A percentile compares a stretch with the other conserved stretches of the same genome.
phyloP scores from a whole-genome alignment of 2,888 invertebrate genomes.

The Xylocampa areola region DNA sequence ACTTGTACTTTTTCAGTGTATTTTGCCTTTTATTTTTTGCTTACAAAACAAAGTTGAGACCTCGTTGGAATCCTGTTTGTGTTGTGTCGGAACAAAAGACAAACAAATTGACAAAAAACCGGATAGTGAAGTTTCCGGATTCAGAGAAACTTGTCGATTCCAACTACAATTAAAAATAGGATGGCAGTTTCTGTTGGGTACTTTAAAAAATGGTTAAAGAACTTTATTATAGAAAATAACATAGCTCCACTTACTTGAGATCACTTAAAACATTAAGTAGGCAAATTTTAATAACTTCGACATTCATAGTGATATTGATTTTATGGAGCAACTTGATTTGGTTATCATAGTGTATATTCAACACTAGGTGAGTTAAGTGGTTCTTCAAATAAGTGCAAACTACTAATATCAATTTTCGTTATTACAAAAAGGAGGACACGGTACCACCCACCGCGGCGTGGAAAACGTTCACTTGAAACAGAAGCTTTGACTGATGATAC shows the following conservation, averaged over 20 bases:
- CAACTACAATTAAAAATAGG: constrained; percentile 20
- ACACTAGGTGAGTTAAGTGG: too few relatives aligned
- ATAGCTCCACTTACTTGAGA: too few relatives aligned
- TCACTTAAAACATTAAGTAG: too few relatives aligned
- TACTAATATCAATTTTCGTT: constrained; percentile 24
- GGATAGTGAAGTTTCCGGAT: constrained; percentile 5
- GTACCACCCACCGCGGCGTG: constrained; percentile 8
- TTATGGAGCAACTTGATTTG: too few relatives aligned
- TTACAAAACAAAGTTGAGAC: constrained; percentile 4
- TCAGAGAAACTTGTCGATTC: constrained; percentile 12
- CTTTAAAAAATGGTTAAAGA: too few relatives aligned
- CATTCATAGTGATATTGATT: too few relatives aligned
- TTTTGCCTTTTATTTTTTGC: constrained; percentile 10
- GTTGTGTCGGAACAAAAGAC: constrained; percentile 22
- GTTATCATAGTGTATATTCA: too few relatives aligned
- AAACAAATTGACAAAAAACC: constrained; percentile 30
- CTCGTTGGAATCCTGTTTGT: constrained; percentile 17
- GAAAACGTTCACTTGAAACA: constrained; percentile 38
- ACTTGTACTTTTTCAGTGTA: background rate
- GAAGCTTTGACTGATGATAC: constrained; percentile 47
- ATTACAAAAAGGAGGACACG: constrained; percentile 40
- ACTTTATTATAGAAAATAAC: too few relatives aligned
- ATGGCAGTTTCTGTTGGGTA: too few relatives aligned
- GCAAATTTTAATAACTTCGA: too few relatives aligned
- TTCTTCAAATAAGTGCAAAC: constrained; percentile 19